phyloP scores from a whole-genome alignment of 2,797 vertebrate species.

The Pipistrellus pipistrellus region DNA sequence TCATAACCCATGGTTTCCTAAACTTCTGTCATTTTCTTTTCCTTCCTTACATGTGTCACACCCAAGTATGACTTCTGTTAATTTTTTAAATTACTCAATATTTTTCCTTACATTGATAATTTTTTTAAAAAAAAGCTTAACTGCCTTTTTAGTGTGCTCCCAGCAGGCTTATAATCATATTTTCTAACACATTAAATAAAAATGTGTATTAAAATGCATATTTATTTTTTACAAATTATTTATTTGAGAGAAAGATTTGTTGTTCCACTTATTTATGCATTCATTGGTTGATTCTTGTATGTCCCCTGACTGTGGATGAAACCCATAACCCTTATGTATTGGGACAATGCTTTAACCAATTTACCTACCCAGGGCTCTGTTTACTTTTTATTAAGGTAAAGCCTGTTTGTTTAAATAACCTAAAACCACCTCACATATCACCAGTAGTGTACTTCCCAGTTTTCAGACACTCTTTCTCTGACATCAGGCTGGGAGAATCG shows the following conservation, averaged over 20 bases:
- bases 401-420: not conserved
- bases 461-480: not conserved
- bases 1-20: not conserved
- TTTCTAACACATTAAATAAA: not conserved
- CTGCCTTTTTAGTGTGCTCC: slow-evolving; percentile 6
- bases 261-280: too few species aligned
- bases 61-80: not conserved
- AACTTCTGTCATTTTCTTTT: not conserved
- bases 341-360: too few species aligned
- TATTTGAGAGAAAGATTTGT: too few species aligned
- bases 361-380: too few species aligned
- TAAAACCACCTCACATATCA: not conserved
- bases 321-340: too few species aligned
- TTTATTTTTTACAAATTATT: not conserved
- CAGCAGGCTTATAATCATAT: not conserved
- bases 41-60: not conserved
- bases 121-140: not conserved
- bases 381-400: slow-evolving; percentile 23
- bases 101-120: slow-evolving; percentile 15
- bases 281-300: too few species aligned
- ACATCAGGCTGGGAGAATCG: not conserved
- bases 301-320: too few species aligned
- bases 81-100: not conserved
- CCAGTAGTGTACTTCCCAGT: rapidly evolving
- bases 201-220: not conserved